phyloP scores from a whole-genome alignment of 2,797 vertebrate genomes.

The Pseudochirops corinnae region DNA sequence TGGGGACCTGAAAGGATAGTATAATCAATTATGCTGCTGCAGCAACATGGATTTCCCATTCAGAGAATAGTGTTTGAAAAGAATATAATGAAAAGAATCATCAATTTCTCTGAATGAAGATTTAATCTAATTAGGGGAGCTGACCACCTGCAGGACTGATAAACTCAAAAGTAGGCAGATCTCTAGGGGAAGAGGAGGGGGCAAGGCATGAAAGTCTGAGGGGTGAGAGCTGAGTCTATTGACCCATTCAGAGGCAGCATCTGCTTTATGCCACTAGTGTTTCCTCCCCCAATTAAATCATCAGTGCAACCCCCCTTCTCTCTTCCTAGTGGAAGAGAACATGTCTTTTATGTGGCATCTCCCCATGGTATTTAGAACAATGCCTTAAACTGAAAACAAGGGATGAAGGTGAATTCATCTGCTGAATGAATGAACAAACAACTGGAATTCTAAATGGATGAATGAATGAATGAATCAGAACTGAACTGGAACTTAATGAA shows the following conservation, averaged over 20 bases:
- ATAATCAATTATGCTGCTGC: slow-evolving; percentile 64
- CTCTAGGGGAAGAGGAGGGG: not conserved
- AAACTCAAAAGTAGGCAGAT: not conserved
- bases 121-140: slow-evolving; percentile 77
- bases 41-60: slow-evolving; percentile 68
- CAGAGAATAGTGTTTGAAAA: slow-evolving; percentile 73
- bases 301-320: not conserved
- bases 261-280: not conserved
- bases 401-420: not conserved
- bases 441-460: not conserved
- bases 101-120: slow-evolving; percentile 79
- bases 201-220: not conserved
- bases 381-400: not conserved
- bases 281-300: not conserved
- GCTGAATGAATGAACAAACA: not conserved
- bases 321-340: not conserved
- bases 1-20: not conserved
- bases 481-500: not conserved
- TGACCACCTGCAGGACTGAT: slow-evolving; percentile 11
- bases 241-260: not conserved
- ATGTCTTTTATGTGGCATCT: not conserved
- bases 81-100: slow-evolving; percentile 75
- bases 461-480: not conserved
- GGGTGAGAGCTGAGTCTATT: not conserved
- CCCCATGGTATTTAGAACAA: not conserved